Evolutionary conservation across 1,140 invertebrate genomes (phyloP), one percentile per base, ranked within the genome.

Genomic region (Papilio dardanus): DNA sequence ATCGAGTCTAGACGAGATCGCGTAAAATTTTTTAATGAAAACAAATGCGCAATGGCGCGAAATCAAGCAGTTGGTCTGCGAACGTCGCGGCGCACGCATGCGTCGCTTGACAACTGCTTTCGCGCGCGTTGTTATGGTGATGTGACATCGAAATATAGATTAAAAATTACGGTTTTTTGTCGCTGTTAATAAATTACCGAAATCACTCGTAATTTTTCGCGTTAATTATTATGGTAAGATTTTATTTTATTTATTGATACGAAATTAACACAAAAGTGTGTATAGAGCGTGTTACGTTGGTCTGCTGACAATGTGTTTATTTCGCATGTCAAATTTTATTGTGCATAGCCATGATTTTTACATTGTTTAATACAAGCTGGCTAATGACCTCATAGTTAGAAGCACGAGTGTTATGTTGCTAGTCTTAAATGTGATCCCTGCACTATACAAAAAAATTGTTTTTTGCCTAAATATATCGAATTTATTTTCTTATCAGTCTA

Each of bases 11-110:
- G 31, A 66, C 31, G 65, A 35, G 35, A 66, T 19, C 30, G 28
- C 31, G 30, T 37, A 40, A 69, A 40, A 37, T 40, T 40, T 68
- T 42, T 24, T 8, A 33, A 6, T 19, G 28, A 69, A 33, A 19
- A 69, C 6, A 10, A 69, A 24, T 40, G 67, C 67, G 33, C 76
- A 74, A 80, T 88, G 84, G 87, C 88, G 87, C 84, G 87, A 90
- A 90, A 88, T 87, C 87, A 78, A 79, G 81, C 87, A 89, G 88
- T 89, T 76, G 73, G 74, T 78, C 77, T 80, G 81, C 80, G 87
- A 68, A 50, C 77, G 81, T 77, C 67, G 66, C 30, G 50, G 76
- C 50, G 83, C 76, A 82, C 87, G 88, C 87, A 86, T 88, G 87
- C 86, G 87, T 77, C 67, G 40, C n/a, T 71, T 28, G 67, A 69